A percentile compares a stretch with the other conserved stretches of the same genome.
phyloP scores from a whole-genome alignment of 2,888 invertebrate species.

The Cerceris ruficornis region DNA sequence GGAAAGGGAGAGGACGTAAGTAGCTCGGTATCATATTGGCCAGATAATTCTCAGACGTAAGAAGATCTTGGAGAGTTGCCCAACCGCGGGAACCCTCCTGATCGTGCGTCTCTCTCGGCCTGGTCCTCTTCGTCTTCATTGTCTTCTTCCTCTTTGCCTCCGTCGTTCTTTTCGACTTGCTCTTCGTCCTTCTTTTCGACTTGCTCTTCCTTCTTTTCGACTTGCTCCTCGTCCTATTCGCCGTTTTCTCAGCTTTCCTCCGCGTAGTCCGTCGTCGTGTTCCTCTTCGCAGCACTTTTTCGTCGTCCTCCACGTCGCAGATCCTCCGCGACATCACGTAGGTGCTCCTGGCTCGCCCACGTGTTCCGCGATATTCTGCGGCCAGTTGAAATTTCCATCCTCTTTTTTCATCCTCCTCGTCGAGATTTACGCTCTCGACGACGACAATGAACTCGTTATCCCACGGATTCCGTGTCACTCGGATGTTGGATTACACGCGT shows the following conservation, averaged over 20 bases:
- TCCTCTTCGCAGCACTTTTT: constrained; percentile 14
- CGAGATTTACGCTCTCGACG: constrained; percentile 66
- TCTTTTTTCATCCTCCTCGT: constrained; percentile 9
- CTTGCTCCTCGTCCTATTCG: constrained; percentile 1
- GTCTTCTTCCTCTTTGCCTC: background rate
- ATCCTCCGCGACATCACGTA: constrained; percentile 62
- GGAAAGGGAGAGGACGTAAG: constrained; percentile 7
- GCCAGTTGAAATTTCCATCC: constrained; percentile 20
- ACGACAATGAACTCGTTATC: constrained; percentile 73
- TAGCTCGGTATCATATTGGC: constrained; percentile 16
- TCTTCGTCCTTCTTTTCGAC: no score
- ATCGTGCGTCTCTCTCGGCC: no score
- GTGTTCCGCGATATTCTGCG: constrained; percentile 26
- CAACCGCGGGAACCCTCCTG: constrained; percentile 24
- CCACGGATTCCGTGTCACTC: constrained; percentile 48
- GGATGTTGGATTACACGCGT: constrained; percentile 48
- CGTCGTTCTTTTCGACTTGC: constrained; percentile 5
- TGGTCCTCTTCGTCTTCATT: background rate
- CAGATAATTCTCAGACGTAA: constrained; percentile 30
- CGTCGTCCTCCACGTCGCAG: constrained; percentile 51
- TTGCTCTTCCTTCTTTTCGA: constrained; percentile 5
- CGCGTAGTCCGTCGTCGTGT: background rate
- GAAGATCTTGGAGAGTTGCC: constrained; percentile 30
- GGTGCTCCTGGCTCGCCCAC: constrained; percentile 62
- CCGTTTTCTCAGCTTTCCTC: background rate